Evolutionary conservation across 2,113 vertebrate genomes (phyloP).

Genomic region (Chauna torquata): DNA sequence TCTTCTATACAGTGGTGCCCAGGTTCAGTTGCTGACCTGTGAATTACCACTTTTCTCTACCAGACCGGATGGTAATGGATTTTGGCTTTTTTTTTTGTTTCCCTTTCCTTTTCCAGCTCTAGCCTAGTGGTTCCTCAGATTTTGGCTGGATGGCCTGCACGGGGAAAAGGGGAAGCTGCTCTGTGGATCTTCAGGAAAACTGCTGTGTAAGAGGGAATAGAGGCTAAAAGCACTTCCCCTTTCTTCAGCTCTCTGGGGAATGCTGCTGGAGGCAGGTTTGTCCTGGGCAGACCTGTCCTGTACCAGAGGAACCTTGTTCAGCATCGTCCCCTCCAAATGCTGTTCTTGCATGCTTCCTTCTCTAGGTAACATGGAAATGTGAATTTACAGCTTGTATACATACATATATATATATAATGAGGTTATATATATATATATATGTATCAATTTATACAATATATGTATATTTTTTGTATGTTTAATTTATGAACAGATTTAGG

Average conservation of each 20-base stretch:
- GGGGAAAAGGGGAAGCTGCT: neutral
- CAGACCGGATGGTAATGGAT: neutral
- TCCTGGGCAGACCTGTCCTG: neutral
- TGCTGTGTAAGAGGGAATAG: neutral
- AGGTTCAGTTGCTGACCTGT: neutral
- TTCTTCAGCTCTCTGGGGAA: neutral
- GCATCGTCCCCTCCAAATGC: neutral
- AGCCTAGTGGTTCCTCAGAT: slow-evolving; percentile 9
- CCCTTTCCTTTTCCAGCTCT: slow-evolving; percentile 58
- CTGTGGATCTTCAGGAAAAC: neutral
- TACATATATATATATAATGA: neutral
- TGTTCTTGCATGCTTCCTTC: slow-evolving; percentile 43
- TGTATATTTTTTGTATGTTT: slow-evolving; percentile 67
- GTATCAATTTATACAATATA: slow-evolving; percentile 36
- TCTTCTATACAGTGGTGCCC: neutral
- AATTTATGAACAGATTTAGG: slow-evolving; percentile 74
- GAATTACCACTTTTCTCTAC: neutral
- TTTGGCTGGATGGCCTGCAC: neutral
- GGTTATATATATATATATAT: slow-evolving; percentile 3
- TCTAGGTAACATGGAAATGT: slow-evolving; percentile 60
- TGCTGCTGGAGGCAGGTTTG: neutral
- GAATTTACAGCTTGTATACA: slow-evolving; percentile 45
- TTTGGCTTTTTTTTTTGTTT: neutral
- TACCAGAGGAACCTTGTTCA: neutral
- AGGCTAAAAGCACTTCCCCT: neutral